phyloP scores from a whole-genome alignment of 2,797 vertebrate genomes.

The Anguilla pacifica region DNA sequence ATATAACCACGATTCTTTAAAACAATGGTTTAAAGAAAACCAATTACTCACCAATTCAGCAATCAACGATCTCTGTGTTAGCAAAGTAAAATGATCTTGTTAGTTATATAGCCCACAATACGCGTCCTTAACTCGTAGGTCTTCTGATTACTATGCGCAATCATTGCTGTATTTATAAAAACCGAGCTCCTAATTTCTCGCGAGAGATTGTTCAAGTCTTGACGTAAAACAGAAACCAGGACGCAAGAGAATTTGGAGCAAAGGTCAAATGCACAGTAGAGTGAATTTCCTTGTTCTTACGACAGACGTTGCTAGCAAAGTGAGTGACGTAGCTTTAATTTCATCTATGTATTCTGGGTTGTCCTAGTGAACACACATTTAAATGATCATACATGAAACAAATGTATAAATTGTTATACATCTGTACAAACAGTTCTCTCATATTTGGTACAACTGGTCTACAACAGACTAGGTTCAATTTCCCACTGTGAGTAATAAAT shows the following conservation, averaged over 20 bases:
- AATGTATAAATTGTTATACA: background rate
- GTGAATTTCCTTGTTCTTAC: constrained; percentile 30
- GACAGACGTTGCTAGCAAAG: background rate
- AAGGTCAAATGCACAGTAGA: constrained; percentile 51
- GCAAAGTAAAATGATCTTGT: constrained; percentile 44
- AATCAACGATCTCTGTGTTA: constrained; percentile 6
- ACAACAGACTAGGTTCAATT: background rate
- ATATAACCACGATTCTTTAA: background rate
- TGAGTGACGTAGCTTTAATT: background rate
- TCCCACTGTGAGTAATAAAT: background rate
- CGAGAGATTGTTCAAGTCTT: constrained; percentile 49
- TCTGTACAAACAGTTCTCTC: background rate
- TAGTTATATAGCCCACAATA: background rate
- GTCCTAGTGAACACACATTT: background rate
- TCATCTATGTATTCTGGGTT: background rate
- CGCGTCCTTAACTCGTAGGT: background rate
- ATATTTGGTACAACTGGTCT: background rate
- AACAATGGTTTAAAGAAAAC: background rate
- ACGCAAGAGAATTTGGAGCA: constrained; percentile 44
- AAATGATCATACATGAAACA: background rate
- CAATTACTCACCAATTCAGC: background rate
- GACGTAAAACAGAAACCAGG: constrained; percentile 38
- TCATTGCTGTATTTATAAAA: constrained; percentile 12
- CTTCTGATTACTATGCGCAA: background rate
- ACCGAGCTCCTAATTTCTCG: constrained; percentile 46